Base-by-base conservation (phyloP, 2,888 invertebrate genomes). In the Aleiodes leptofemur region DNA sequence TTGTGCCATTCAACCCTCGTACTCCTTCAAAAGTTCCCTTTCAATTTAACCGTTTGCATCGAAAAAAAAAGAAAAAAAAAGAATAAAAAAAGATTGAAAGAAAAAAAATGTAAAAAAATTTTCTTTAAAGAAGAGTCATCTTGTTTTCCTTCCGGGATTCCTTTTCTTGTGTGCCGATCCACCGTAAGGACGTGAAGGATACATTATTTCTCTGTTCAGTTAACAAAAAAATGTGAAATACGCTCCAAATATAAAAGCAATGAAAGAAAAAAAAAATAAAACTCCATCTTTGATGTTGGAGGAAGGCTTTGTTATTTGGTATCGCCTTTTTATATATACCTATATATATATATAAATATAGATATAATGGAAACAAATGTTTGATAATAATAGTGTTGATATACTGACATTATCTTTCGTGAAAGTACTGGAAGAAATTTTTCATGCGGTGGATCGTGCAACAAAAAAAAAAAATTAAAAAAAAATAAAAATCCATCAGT, bases 111-210 rank as follows among this genome's bases (percentile, higher is more conserved):
- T n/a, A 66, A 23, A 51, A 23, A 66, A 66, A 50, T 48, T 48
- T 48, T 51, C 51, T 48, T 48, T 23, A 51, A 75, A 71, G 66
- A 69, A 71, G 71, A 68, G 53, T 68, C 68, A 68, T 48, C 66
- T 75, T 75, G 74, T 75, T 75, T 75, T 75, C 66, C 74, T 75
- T 75, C 74, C 74, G 71, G 74, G 57, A 66, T 71, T 71, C 74
- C 57, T 61, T 75, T 75, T 71, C 66, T 71, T 56, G 64, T 64
- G 64, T 48, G 64, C 43, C 48, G 64, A 64, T 64, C 64, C 64
- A 64, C 64, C 64, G 64, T 64, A 64, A 64, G 64, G 48, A 64
- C 16, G 48, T 64, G 64, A 43, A 64, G 64, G 64, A 64, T 64
- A 64, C 64, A 64, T 64, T 64, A 64, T 64, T 64, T 64, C 64